phyloP scores from a whole-genome alignment of 1,140 invertebrate species.

The Nymphalis io region DNA sequence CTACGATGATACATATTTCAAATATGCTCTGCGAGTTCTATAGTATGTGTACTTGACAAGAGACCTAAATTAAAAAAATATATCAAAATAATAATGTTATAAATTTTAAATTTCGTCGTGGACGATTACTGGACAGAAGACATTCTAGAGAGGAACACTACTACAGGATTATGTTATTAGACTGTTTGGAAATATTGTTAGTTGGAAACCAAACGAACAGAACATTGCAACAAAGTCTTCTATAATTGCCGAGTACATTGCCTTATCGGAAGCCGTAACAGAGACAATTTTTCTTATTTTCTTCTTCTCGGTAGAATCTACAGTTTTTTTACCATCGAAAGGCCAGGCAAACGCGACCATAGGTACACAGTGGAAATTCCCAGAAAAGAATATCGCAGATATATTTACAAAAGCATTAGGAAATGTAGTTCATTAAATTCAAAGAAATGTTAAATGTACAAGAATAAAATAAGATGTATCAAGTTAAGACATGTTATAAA shows the following conservation, averaged over 20 bases:
- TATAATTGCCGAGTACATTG: conserved; percentile 54
- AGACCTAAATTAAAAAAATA: conserved; percentile 57
- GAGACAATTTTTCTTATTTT: conserved; percentile 48
- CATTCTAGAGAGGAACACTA: conserved; percentile 61
- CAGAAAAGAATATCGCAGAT: background rate
- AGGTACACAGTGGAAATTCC: no score
- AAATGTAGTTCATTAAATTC: no score
- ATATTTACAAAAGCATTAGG: no score
- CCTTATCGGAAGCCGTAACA: conserved; percentile 47
- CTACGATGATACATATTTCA: conserved; percentile 59
- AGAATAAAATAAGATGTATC: no score
- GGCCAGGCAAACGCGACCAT: no score
- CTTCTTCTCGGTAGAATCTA: no score
- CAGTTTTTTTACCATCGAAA: no score
- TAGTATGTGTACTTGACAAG: conserved; percentile 63
- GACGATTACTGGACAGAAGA: conserved; percentile 66
- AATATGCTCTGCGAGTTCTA: conserved; percentile 57
- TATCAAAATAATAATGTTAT: conserved; percentile 45
- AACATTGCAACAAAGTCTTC: conserved; percentile 50
- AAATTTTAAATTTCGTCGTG: conserved; percentile 58
- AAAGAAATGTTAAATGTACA: no score
- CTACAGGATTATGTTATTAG: no score
- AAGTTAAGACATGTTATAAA: no score
- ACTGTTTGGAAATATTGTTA: conserved; percentile 55
- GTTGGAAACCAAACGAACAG: conserved; percentile 60